These are phyloP conservation scores for Scopus umbretta DNA, from an alignment of 2,113 vertebrate genomes.

Conservation along the genomic window DNA sequence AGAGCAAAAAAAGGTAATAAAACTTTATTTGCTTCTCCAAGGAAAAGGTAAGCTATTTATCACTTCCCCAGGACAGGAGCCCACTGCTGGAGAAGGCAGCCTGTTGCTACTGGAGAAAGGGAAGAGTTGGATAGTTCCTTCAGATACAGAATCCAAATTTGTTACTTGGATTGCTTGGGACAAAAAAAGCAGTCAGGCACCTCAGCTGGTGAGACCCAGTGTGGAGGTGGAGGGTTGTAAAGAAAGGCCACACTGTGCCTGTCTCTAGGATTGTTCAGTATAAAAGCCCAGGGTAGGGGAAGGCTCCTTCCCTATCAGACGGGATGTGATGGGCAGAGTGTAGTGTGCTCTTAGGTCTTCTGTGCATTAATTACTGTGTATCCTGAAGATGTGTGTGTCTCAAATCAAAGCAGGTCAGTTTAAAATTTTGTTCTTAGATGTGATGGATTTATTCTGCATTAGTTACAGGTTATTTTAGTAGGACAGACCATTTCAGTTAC, in stretches of 20 bases:
- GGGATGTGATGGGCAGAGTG: background rate
- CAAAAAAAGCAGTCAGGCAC: background rate
- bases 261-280: background rate
- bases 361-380: no score
- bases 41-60: background rate
- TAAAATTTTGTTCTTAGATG: background rate
- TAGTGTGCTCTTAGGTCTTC: background rate
- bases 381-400: background rate
- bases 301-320: background rate
- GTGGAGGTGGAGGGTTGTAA: background rate
- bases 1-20: background rate
- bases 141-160: background rate
- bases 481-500: background rate
- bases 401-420: background rate
- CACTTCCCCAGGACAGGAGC: background rate
- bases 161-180: background rate
- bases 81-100: background rate
- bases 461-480: background rate
- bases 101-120: background rate
- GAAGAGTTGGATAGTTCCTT: background rate
- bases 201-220: background rate
- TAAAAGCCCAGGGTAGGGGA: background rate
- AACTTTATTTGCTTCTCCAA: background rate
- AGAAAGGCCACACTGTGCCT: background rate
- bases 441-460: background rate